These are phyloP conservation scores for Cercopithecus diana DNA, from an alignment of 2,797 vertebrate genomes.

Conservation along the genomic window DNA sequence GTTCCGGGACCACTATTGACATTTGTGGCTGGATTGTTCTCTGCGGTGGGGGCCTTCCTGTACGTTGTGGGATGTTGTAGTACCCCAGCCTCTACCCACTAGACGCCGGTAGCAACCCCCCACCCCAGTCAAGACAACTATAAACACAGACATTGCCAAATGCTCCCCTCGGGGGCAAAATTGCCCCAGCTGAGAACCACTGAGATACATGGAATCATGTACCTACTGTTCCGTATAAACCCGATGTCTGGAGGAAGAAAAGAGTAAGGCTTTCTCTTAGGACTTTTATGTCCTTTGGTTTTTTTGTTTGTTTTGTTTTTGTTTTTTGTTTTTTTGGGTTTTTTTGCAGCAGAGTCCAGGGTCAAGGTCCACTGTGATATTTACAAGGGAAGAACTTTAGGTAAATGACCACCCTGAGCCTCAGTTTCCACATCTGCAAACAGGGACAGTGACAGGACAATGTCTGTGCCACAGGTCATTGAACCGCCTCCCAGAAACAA, in stretches of 20 bases:
- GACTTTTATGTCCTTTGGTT: background rate
- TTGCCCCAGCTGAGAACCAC: background rate
- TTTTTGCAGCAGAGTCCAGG: background rate
- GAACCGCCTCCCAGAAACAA: fast-evolving
- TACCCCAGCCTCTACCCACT: background rate
- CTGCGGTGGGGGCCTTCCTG: background rate
- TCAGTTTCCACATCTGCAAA: background rate
- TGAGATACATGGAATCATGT: background rate
- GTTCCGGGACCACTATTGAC: fast-evolving
- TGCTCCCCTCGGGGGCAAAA: background rate
- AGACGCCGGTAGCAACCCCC: background rate
- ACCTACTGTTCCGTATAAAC: fast-evolving
- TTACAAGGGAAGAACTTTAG: background rate
- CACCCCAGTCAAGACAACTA: background rate
- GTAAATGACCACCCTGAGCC: background rate
- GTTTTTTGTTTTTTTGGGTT: background rate
- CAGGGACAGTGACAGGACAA: fast-evolving
- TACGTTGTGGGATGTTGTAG: too few species aligned
- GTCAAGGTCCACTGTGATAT: background rate
- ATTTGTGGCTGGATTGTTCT: background rate
- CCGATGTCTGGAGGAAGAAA: background rate
- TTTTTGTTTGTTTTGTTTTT: background rate
- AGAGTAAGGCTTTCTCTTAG: background rate
- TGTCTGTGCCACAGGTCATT: fast-evolving
- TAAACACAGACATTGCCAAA: background rate